Base-by-base conservation (phyloP, 1,140 invertebrate species). In the Lerema accius region DNA sequence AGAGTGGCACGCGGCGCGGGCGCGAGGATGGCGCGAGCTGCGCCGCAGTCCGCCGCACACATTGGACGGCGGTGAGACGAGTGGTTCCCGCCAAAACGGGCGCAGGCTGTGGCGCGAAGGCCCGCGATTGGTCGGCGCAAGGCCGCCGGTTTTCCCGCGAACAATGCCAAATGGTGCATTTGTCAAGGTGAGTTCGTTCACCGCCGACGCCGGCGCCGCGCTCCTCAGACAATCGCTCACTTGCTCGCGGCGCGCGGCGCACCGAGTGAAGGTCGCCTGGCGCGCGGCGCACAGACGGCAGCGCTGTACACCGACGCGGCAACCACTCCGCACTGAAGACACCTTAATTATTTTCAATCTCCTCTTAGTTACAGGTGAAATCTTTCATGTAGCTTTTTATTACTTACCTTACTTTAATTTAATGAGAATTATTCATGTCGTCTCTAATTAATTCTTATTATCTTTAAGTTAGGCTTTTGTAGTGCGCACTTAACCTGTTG, bases 111-210 rank as follows among this genome's bases (percentile, higher is more conserved):
- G 84, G 86, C 85, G 85, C 85, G 87, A 87, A 87, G 80, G 79
- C 80, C 76, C 71, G 76, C 60, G 70, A 88, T 88, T 88, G 87
- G 85, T 39, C 73, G 77, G 66, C 60, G 71, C 85, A 90, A 90
- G 87, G 87, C 87, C 87, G 87, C 85, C 85, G 84, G 87, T 90
- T 90, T 89, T 90, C 85, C 87, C 87, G 87, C 87, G 83, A 90
- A 90, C 87, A 90, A 90, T 89, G 87, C 87, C 87, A 89, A 90
- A 90, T 90, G 87, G 87, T 90, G 87, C 87, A 90, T 90, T 90
- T 90, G 87, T 90, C 87, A 90, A 90, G 87, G 87, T 90, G 83
- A 90, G 87, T 90, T 89, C 87, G 87, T 90, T 89, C 87, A 90
- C 87, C 87, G 84, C 74, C 82, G 86, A 83, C 86, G 86, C 84